These are phyloP conservation scores for Thymelicus sylvestris DNA, from an alignment of 2,888 invertebrate genomes.

Conservation along the genomic window DNA sequence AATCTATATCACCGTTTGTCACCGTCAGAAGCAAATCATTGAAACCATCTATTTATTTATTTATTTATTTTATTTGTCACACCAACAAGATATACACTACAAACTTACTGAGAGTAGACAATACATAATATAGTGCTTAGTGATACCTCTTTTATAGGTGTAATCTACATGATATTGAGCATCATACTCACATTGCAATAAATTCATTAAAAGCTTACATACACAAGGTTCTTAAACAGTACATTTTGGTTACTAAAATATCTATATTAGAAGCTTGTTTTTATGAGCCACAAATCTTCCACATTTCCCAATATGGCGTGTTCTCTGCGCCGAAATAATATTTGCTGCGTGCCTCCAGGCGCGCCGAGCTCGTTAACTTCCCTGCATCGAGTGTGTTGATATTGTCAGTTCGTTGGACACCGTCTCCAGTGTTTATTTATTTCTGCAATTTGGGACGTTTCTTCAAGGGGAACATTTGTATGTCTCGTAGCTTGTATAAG, in stretches of 20 bases:
- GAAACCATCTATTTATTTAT: no score
- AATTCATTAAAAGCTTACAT: no score
- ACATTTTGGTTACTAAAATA: no score
- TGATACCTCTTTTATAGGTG: no score
- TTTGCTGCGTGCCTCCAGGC: slow-evolving; percentile 60
- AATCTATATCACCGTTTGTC: no score
- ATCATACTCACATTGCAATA: no score
- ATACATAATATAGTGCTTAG: no score
- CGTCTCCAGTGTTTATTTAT: slow-evolving; percentile 34
- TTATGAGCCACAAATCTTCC: slow-evolving; percentile 11
- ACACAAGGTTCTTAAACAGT: no score
- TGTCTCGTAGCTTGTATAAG: background rate
- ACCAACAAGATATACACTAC: no score
- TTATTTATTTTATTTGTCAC: no score
- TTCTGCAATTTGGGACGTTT: slow-evolving; percentile 31
- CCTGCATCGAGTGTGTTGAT: slow-evolving; percentile 68
- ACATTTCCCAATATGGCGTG: slow-evolving; percentile 26
- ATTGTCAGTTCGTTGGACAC: slow-evolving; percentile 71
- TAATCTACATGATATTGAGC: no score
- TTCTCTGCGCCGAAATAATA: slow-evolving; percentile 58
- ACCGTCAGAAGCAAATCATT: background rate
- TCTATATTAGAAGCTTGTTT: background rate
- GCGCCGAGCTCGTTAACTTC: slow-evolving; percentile 68
- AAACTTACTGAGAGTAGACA: no score
- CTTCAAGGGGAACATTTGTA: slow-evolving; percentile 24